These are phyloP conservation scores for Pangasius krempfi DNA, from an alignment of 2,797 vertebrate genomes.

Conservation along the genomic window DNA sequence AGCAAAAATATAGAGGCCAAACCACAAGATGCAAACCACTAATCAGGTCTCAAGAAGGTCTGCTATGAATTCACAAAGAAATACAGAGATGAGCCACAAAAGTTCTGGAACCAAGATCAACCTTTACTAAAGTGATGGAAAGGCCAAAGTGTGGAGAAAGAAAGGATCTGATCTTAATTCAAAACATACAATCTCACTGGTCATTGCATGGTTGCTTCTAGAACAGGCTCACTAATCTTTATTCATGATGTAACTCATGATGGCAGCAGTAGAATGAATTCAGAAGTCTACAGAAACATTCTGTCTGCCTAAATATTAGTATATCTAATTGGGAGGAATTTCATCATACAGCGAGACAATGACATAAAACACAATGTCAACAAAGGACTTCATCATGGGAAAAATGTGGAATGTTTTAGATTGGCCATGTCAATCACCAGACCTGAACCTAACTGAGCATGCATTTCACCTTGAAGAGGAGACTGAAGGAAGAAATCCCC, in stretches of 20 bases:
- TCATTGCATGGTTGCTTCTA: background rate
- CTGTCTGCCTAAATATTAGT: background rate
- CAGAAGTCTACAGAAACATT: background rate
- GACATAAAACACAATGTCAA: background rate
- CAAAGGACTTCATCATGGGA: background rate
- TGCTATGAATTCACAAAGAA: background rate
- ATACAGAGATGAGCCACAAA: background rate
- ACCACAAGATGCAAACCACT: background rate
- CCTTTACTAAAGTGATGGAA: background rate
- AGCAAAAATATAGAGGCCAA: background rate
- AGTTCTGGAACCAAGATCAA: background rate
- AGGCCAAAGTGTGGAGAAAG: background rate
- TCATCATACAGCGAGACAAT: background rate
- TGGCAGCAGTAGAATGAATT: background rate
- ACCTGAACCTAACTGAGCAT: background rate
- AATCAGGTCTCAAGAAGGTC: background rate
- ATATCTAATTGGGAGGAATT: background rate
- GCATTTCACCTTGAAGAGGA: background rate
- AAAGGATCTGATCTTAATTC: background rate
- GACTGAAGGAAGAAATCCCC: background rate
- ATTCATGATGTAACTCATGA: background rate
- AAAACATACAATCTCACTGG: background rate
- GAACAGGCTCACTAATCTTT: background rate
- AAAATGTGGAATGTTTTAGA: background rate
- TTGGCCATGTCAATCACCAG: background rate